These are phyloP conservation scores for Drosophila leontia DNA, from an alignment of 1,140 invertebrate species.

Conservation along the genomic window DNA sequence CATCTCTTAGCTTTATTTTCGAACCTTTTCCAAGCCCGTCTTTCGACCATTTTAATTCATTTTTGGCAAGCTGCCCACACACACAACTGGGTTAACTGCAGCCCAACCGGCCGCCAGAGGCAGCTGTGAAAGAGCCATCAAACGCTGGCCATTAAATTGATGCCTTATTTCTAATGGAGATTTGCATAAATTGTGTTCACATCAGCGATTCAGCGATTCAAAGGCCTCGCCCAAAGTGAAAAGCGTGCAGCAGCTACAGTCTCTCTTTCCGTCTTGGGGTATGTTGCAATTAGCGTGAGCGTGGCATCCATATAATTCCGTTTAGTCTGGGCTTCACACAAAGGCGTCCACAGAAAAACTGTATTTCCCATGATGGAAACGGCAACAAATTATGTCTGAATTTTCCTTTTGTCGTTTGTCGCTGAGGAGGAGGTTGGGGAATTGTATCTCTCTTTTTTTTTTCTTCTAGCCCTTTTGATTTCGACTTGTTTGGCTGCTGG, in stretches of 20 bases:
- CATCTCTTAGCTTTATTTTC: neutral
- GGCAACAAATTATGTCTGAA: conserved; percentile 75
- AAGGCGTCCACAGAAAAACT: conserved; percentile 68
- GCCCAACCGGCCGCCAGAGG: conserved; percentile 31
- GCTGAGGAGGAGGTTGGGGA: neutral
- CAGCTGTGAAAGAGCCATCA: conserved; percentile 45
- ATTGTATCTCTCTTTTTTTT: no score
- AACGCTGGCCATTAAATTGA: conserved; percentile 59
- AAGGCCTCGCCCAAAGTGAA: conserved; percentile 66
- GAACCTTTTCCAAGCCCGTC: neutral
- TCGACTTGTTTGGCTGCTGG: conserved; percentile 54
- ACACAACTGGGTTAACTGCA: conserved; percentile 65
- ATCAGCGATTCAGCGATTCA: conserved; percentile 16
- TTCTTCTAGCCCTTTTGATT: conserved; percentile 65
- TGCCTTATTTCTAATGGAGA: conserved; percentile 54
- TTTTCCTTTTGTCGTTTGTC: conserved; percentile 72
- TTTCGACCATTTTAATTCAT: conserved; percentile 20
- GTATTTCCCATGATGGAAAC: conserved; percentile 75
- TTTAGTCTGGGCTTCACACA: conserved; percentile 71
- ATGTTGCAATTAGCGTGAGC: conserved; percentile 82
- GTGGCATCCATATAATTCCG: conserved; percentile 76
- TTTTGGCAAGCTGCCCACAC: conserved; percentile 47
- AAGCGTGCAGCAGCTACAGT: conserved; percentile 48
- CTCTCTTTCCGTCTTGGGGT: conserved; percentile 26
- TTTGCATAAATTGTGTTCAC: conserved; percentile 69